Base-by-base conservation (phyloP, 2,888 invertebrate genomes). In the Drosophila lutescens region DNA sequence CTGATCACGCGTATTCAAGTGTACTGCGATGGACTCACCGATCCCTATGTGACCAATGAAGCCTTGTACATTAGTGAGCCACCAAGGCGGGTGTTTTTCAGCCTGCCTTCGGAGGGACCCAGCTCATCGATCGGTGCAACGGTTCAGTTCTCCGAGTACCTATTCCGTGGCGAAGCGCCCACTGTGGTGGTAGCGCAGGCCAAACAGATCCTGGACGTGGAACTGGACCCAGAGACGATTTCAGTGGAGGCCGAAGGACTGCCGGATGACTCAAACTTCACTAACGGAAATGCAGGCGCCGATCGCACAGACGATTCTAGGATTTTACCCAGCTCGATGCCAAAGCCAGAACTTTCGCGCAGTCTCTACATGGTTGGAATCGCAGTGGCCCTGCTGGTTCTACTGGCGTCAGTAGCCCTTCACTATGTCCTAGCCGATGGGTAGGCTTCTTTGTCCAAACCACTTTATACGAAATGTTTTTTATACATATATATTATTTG, bases 131-230 rank as follows among this genome's bases (percentile, higher is more conserved):
- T 0, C 7, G 57, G 46, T 0, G 66, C 41, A n/a, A 40, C 76
- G 70, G 93, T 97, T 46, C 95, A 95, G 73, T 94, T 98, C 38
- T 97, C 97, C 56, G 98, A 98, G 91, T 98, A 98, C 91, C 92
- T 98, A 58, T 98, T 98, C 90, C 97, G 97, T 26, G 98, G 98
- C 0, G 98, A 98, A 93, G 96, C 96, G 0, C 94, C 96, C 0
- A 95, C 95, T 10, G 97, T 98, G 85, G 96, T 96, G 0, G 93
- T 96, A 44, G 94, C 95, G 41, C 96, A 97, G 2, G 94, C 97
- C 7, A 94, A 96, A 80, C 98, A 98, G 90, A 93, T 98, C 58
- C 93, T 98, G 13, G 97, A 97, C 90, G 92, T 98, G 47, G 93
- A 95, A 78, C 94, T 97, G 56, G 93, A 94, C 13, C 95, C 95